phyloP scores from a whole-genome alignment of 2,797 vertebrate species.

The Cuculus canorus region DNA sequence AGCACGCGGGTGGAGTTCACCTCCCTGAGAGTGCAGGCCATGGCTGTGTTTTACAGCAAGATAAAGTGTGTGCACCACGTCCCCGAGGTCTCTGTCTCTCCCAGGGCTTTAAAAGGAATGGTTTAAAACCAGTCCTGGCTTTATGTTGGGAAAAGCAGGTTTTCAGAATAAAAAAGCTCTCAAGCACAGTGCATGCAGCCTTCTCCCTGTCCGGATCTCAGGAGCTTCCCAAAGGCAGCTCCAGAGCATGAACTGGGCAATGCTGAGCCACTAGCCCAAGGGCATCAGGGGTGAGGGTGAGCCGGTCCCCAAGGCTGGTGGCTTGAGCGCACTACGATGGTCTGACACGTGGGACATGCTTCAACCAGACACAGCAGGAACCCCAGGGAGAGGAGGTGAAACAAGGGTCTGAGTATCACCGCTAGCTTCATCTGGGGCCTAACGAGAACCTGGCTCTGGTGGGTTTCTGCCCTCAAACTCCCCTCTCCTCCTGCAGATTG shows the following conservation, averaged over 20 bases:
- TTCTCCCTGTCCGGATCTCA: fast-evolving
- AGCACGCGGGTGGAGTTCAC: constrained; percentile 27
- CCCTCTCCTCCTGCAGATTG: not conserved
- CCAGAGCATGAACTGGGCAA: fast-evolving
- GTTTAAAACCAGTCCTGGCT: not conserved
- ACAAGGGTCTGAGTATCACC: not conserved
- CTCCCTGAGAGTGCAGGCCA: not conserved
- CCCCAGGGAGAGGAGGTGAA: not conserved
- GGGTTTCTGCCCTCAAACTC: not conserved
- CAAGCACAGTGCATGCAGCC: not conserved
- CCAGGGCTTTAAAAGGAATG: not conserved
- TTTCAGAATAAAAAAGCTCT: not conserved
- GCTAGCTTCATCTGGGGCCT: not conserved
- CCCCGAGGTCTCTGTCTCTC: not conserved
- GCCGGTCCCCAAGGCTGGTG: fast-evolving
- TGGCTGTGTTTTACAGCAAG: not conserved
- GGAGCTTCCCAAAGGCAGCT: not conserved
- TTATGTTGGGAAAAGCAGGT: not conserved
- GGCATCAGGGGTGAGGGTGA: not conserved
- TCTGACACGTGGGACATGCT: not conserved
- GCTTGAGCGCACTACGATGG: not conserved
- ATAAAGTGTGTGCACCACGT: not conserved
- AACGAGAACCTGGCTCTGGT: not conserved
- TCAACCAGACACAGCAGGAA: not conserved
- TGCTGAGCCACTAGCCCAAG: not conserved